These are phyloP conservation scores for Eulemur macaco DNA, from an alignment of 2,113 vertebrate species.

Conservation along the genomic window DNA sequence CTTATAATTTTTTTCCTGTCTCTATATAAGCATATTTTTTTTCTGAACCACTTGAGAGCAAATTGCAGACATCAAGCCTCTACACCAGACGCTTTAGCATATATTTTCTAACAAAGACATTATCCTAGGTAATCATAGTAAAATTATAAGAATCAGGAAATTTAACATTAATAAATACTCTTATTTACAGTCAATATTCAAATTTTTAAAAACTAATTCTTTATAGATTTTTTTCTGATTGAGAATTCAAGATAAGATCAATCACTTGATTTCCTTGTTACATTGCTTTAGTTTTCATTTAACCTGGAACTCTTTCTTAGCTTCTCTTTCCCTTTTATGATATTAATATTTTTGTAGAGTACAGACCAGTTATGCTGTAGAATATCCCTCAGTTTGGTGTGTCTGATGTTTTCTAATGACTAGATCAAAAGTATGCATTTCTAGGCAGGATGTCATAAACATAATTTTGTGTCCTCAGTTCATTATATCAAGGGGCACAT, in stretches of 20 bases:
- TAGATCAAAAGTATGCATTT: neutral
- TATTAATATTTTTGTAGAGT: neutral
- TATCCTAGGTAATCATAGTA: neutral
- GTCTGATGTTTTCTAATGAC: neutral
- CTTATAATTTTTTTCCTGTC: neutral
- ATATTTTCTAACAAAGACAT: neutral
- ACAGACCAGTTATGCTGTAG: neutral
- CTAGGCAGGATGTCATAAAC: neutral
- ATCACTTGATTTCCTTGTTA: neutral
- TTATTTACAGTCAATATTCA: neutral
- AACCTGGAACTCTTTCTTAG: neutral
- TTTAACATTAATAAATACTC: neutral
- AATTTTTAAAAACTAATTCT: neutral
- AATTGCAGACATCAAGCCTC: neutral
- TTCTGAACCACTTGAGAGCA: neutral
- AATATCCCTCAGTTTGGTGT: neutral
- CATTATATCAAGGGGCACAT: neutral
- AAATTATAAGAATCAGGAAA: neutral
- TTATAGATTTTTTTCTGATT: neutral
- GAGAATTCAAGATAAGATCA: neutral
- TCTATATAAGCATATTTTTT: neutral
- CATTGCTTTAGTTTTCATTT: neutral
- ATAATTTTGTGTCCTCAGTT: neutral
- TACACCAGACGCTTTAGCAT: neutral
- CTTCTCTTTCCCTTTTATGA: neutral